Evolutionary conservation across 2,113 vertebrate species (phyloP).

Genomic region (Bostrychus sinensis): DNA sequence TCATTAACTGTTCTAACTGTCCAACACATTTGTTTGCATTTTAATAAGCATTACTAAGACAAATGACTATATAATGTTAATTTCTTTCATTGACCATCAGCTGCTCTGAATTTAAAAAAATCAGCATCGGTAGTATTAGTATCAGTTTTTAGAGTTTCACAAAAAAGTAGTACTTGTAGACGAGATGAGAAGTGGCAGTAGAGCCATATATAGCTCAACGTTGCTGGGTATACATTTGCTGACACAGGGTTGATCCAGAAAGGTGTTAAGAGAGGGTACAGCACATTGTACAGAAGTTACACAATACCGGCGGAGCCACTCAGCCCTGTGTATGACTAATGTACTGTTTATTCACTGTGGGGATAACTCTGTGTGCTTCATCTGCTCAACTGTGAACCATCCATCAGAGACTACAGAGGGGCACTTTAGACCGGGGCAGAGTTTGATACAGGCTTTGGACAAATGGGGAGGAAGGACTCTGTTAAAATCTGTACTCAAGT

Average conservation of each 20-base stretch:
- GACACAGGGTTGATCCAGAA: conserved; percentile 35
- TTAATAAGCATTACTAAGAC: too few relatives aligned
- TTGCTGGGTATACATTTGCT: conserved; percentile 41
- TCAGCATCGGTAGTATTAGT: too few relatives aligned
- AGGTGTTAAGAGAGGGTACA: conserved; percentile 62
- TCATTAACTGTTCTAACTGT: too few relatives aligned
- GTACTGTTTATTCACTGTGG: conserved; percentile 48
- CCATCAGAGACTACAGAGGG: background rate
- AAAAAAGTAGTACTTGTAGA: too few relatives aligned
- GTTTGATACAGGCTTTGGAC: too few relatives aligned
- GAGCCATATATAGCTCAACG: conserved; percentile 51
- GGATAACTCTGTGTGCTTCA: conserved; percentile 18
- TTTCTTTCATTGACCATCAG: too few relatives aligned
- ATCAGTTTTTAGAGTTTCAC: too few relatives aligned
- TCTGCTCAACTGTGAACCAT: conserved; percentile 16
- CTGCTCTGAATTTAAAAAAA: too few relatives aligned
- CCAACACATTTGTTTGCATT: too few relatives aligned
- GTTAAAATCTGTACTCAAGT: too few relatives aligned
- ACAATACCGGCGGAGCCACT: conserved; percentile 60
- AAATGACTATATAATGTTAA: too few relatives aligned
- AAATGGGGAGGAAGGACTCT: too few relatives aligned
- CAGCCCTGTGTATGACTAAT: conserved; percentile 42
- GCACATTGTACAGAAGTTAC: conserved; percentile 58
- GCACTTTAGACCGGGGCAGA: background rate
- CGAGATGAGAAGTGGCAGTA: conserved; percentile 19